Evolutionary conservation across 2,113 vertebrate species (phyloP), one percentile per base, ranked within the genome.

Genomic region (Ictalurus punctatus): DNA sequence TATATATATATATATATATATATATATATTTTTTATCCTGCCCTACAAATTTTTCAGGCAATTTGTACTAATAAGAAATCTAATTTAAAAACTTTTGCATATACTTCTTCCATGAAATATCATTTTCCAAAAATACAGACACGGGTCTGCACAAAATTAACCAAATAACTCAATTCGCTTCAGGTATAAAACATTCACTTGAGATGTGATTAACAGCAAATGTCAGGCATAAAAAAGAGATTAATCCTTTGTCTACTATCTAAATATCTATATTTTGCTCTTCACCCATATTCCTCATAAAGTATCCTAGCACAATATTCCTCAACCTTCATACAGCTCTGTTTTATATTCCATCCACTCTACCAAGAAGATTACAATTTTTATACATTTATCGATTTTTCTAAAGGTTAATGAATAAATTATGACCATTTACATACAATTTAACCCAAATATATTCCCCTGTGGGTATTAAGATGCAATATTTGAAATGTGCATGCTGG

Each of bases 341-440:
- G 89, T 87, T 90, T 87, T 58, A 85, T 87, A 90, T 90, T 90
- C 89, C 65, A 27, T 48, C 61, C 86, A 58, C 61, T 78, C 56
- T 1, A n/a, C 82, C 21, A 14, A 27, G 54, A 65, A 71, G 52
- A 48, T 90, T 71, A 48, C 81, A 84, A 84, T 80, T 90, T 85
- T 85, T 23, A 79, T 37, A 82, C 82, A 81, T 58, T 59, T 87
- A 90, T 87, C 69, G 89, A 90, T 90, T 80, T 85, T 34, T 56
- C 69, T 87, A 30, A 16, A 37, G 30, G 59, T 61, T 87, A 87
- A 90, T 90, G 89, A 87, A 90, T 87, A 87, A 79, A 87, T 90
- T 69, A 87, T 34, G 6, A 48, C 21, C 27, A 90, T 85, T 61
- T 90, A 63, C 81, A 88, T 88, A 48, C 44, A 56, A 88, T 84